Base-by-base conservation (phyloP, 2,888 invertebrate species). In the Rhodophaea formosa region DNA sequence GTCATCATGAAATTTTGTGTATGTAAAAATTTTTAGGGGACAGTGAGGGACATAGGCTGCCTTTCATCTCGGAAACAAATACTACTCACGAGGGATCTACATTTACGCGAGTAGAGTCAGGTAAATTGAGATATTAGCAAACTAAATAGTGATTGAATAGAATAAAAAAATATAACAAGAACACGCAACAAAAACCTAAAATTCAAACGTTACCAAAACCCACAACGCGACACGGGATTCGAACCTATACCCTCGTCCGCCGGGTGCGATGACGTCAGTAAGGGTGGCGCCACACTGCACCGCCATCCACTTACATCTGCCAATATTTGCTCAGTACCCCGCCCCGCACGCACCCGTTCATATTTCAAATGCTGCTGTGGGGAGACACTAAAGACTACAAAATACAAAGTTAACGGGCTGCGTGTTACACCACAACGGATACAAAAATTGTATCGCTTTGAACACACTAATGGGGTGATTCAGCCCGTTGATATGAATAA, bases 271-370 rank as follows among this genome's bases (percentile, higher is more conserved):
- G 88, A 87, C 87, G 86, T 82, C 84, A 85, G 72, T 65, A 65
- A 69, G 77, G 84, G 88, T 69, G 73, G 72, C 69, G 73, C 72
- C 69, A 80, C 82, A 82, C 77, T 85, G 87, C 87, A 82, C 81
- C 77, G 73, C 92, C 93, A 93, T 93, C 93, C 93, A 93, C 93
- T 93, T 92, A 92, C 93, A 92, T 91, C 91, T 87, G 92, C 93
- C 92, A 93, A 93, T 93, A 93, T 93, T 93, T 92, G 84, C 92
- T 86, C 82, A 88, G 84, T 77, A 79, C 80, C 88, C 86, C 77
- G 53, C 71, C 68, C 86, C 65, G 65, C 74, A 77, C 86, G 79
- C 86, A 85, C 84, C 88, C 88, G 87, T 86, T 84, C 87, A 85
- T 88, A 88, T 88, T 89, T 88, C 87, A 85, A 86, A 87, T 82